Base-by-base conservation (phyloP, 2,113 vertebrate species). In the Eulacestoma nigropectus region DNA sequence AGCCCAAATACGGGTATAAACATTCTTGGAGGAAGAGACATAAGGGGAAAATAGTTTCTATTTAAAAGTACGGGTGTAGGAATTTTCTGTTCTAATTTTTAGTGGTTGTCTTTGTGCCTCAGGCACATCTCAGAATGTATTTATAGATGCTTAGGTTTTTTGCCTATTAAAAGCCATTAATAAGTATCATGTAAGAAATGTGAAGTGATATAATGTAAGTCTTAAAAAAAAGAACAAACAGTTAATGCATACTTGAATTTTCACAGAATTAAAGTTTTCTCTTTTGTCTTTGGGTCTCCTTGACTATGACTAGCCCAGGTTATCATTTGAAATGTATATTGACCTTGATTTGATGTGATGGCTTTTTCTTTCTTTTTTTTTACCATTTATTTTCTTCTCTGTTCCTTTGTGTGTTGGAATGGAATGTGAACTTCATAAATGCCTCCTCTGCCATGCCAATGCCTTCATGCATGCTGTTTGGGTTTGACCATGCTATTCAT, bases 381-480 rank as follows among this genome's bases (percentile, higher is more conserved):
- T 86, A 92, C 37, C 91, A 97, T 97, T 97, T 95, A 19, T 97
- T 97, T 97, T 98, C 91, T 97, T 97, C 79, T 98, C 80, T 96
- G 50, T 98, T 97, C 91, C 92, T 97, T 96, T 98, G 65, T 97
- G 92, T 97, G 81, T 96, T 98, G 98, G 89, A 98, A 97, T 98
- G 97, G 97, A 98, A 97, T 97, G 90, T 96, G 97, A 97, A 95
- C 98, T 96, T 87, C 97, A 97, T 84, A 96, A 95, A 97, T 98
- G 83, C 94, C 97, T 94, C 95, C 95, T 97, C 96, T 97, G 88
- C 97, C 97, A 87, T 97, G 95, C 92, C 96, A 97, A 96, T 97
- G 92, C 89, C 97, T 97, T 96, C 97, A 94, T 98, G 98, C 98
- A 98, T 98, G 98, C 97, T 97, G 96, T 97, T 97, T 98, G 98